These are phyloP conservation scores for Hesperia comma DNA, from an alignment of 2,888 invertebrate species.

Conservation along the genomic window DNA sequence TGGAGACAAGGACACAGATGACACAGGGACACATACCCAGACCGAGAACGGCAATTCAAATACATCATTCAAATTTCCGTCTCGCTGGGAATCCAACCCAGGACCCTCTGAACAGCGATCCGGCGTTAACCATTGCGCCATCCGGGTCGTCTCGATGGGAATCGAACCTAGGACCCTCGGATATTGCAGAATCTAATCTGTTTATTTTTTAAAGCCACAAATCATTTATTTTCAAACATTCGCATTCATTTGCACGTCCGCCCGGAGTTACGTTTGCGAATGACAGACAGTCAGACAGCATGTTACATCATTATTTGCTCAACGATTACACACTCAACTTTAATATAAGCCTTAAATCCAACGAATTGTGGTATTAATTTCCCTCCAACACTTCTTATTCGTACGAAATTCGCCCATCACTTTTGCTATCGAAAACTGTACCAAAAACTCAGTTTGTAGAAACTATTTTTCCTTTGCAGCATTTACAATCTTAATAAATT, in stretches of 20 bases:
- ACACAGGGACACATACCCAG: too few species aligned
- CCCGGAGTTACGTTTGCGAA: conserved; percentile 62
- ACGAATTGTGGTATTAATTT: conserved; percentile 83
- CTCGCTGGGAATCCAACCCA: too few species aligned
- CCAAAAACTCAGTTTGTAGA: conserved; percentile 11
- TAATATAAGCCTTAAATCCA: conserved; percentile 80
- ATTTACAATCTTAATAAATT: not conserved
- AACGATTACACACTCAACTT: conserved; percentile 77
- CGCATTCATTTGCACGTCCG: conserved; percentile 36
- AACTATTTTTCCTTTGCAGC: conserved; percentile 24
- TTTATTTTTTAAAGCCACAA: too few species aligned
- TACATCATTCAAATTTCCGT: too few species aligned
- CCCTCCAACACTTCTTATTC: conserved; percentile 81
- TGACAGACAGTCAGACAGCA: conserved; percentile 65
- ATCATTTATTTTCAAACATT: conserved; percentile 35
- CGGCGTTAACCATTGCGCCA: too few species aligned
- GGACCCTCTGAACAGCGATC: too few species aligned
- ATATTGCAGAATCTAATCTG: too few species aligned
- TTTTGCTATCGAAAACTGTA: conserved; percentile 17
- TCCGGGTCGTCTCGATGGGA: too few species aligned
- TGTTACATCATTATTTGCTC: conserved; percentile 74
- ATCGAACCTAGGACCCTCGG: too few species aligned
- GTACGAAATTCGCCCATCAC: conserved; percentile 58
- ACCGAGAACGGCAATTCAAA: too few species aligned
- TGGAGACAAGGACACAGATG: too few species aligned